Conservation (phyloP, 1,140 invertebrate species). For the Cydia strobilella region DNA sequence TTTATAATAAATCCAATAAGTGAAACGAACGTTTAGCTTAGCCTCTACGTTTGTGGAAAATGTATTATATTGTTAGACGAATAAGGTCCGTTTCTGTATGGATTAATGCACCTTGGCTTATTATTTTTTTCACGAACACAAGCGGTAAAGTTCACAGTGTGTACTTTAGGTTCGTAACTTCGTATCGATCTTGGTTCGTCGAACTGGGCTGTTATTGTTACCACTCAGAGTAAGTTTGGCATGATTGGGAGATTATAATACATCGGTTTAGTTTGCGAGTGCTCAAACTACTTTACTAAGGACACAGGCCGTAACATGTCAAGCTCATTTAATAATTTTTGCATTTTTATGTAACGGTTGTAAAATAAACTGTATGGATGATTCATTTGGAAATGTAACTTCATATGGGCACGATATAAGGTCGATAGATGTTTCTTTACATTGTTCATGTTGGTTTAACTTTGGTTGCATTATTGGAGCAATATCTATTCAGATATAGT, state of each 20-base stretch:
- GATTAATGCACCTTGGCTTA: background rate
- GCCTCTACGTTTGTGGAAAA: background rate
- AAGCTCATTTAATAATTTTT: background rate
- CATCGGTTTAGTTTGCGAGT: background rate
- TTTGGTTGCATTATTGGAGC: background rate
- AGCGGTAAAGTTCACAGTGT: constrained; percentile 14
- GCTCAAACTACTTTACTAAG: background rate
- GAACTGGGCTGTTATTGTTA: constrained; percentile 10
- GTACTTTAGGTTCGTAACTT: constrained; percentile 22
- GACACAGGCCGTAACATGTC: background rate
- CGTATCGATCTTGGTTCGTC: constrained; percentile 23
- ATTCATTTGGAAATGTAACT: background rate
- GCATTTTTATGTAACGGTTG: background rate
- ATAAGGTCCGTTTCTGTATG: background rate
- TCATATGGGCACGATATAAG: background rate
- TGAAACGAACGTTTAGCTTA: background rate
- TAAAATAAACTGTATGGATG: too few species aligned
- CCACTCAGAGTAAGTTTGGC: background rate
- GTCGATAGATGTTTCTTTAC: background rate
- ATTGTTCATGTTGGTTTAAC: background rate
- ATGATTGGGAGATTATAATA: background rate
- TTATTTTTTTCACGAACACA: constrained; percentile 21
- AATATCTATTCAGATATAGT: background rate
- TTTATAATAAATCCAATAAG: constrained; percentile 22
- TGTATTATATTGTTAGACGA: background rate